phyloP scores from a whole-genome alignment of 1,140 invertebrate genomes.

The Cecropterus lyciades region DNA sequence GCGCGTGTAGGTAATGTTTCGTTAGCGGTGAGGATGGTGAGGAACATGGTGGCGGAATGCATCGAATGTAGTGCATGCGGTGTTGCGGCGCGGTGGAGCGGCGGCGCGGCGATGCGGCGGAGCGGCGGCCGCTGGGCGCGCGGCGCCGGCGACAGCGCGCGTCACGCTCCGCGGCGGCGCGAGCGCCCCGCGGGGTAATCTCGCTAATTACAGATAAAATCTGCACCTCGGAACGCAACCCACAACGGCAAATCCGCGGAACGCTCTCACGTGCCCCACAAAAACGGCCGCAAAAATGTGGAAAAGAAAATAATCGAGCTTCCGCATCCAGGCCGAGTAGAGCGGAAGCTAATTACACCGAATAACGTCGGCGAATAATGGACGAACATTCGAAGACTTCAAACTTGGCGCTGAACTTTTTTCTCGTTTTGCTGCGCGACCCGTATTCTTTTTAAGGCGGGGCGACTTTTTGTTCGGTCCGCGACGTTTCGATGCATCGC shows the following conservation, averaged over 20 bases:
- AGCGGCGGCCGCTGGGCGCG: background rate
- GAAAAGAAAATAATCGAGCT: constrained; percentile 47
- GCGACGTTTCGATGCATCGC: constrained; percentile 51
- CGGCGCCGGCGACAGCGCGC: constrained; percentile 22
- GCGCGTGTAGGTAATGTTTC: too few relatives aligned
- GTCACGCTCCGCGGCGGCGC: constrained; percentile 43
- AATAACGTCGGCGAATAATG: constrained; percentile 36
- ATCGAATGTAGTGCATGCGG: constrained; percentile 35
- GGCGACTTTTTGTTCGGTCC: constrained; percentile 55
- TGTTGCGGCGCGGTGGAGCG: background rate
- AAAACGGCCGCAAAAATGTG: constrained; percentile 43
- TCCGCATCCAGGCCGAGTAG: constrained; percentile 45
- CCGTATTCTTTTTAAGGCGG: constrained; percentile 55
- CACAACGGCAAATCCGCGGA: constrained; percentile 48
- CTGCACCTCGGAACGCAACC: constrained; percentile 55
- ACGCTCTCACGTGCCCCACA: constrained; percentile 50
- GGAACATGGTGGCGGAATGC: constrained; percentile 50
- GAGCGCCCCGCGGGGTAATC: constrained; percentile 46
- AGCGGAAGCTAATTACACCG: constrained; percentile 42
- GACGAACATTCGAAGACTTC: constrained; percentile 44
- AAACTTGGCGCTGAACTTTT: constrained; percentile 43
- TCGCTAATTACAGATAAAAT: constrained; percentile 68
- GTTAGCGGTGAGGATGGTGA: constrained; percentile 17
- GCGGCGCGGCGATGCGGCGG: too few relatives aligned
- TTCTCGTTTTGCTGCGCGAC: constrained; percentile 45